Percentiles rank a stretch among this genome's conserved stretches.
phyloP scores from a whole-genome alignment of 2,888 invertebrate species.

The Campoletis raptor region DNA sequence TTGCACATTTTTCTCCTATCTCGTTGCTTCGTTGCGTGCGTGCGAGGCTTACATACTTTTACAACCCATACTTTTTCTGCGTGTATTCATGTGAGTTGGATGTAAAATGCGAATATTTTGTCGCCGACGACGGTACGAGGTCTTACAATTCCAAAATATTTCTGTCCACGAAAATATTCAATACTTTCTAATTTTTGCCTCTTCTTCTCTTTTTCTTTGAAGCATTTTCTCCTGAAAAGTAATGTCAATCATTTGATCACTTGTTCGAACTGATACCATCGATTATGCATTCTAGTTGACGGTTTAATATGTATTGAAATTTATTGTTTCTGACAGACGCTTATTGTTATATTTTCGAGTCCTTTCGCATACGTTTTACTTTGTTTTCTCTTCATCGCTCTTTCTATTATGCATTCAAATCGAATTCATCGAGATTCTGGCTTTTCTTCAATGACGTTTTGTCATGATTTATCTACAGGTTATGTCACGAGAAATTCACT shows the following conservation, averaged over 20 bases:
- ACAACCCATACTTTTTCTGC: not conserved
- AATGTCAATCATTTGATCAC: not conserved
- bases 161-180: not conserved
- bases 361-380: not conserved
- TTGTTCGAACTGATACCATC: not conserved
- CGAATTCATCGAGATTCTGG: conserved; percentile 58
- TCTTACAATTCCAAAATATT: not conserved
- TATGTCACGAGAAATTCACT: conserved; percentile 69
- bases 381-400: not conserved
- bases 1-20: conserved; percentile 55
- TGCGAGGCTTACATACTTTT: not conserved
- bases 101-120: not conserved
- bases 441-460: conserved; percentile 61
- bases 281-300: not conserved
- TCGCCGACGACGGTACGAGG: not conserved
- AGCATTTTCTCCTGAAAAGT: not conserved
- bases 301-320: not conserved
- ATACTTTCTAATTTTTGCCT: not conserved
- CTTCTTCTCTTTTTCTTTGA: not conserved
- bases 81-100: not conserved
- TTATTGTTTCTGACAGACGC: conserved; percentile 22
- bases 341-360: not conserved
- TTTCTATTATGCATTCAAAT: conserved; percentile 35
- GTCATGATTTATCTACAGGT: conserved; percentile 77
- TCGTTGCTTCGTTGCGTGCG: not conserved